Evolutionary conservation across 1,140 invertebrate genomes (phyloP).

Genomic region (Leptestheria dahalacensis): DNA sequence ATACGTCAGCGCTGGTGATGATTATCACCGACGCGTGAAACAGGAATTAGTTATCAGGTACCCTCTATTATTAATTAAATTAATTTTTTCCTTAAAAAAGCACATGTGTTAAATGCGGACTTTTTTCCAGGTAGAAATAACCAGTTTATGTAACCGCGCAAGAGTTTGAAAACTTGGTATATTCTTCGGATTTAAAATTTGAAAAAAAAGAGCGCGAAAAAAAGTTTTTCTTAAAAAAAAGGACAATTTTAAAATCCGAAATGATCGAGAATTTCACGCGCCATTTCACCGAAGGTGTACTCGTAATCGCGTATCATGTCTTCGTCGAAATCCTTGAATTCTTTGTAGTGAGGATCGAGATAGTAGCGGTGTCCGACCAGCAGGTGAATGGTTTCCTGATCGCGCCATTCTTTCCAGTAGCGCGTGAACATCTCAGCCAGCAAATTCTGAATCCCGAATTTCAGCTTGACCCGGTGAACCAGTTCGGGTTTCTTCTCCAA

Average conservation of each 20-base stretch:
- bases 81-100: no score
- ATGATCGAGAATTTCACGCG: conserved; percentile 13
- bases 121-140: no score
- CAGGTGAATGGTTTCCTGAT: conserved; percentile 24
- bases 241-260: not conserved
- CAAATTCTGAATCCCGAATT: conserved; percentile 25
- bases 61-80: no score
- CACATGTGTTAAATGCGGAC: no score
- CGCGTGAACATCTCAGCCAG: conserved; percentile 20
- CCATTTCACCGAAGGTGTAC: conserved; percentile 27
- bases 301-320: conserved; percentile 9
- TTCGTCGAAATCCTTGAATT: conserved; percentile 8
- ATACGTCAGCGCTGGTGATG: no score
- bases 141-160: no score
- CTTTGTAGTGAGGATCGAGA: not conserved
- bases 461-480: conserved; percentile 23
- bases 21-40: no score
- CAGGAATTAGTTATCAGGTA: no score
- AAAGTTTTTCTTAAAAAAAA: no score
- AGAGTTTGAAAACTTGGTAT: no score
- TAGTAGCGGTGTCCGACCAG: conserved; percentile 14
- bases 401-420: conserved; percentile 17
- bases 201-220: no score
- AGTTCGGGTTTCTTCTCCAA: conserved; percentile 21
- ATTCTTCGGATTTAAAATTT: no score